Conservation (phyloP, 2,797 vertebrate species). For the Lepus oiostolus region DNA sequence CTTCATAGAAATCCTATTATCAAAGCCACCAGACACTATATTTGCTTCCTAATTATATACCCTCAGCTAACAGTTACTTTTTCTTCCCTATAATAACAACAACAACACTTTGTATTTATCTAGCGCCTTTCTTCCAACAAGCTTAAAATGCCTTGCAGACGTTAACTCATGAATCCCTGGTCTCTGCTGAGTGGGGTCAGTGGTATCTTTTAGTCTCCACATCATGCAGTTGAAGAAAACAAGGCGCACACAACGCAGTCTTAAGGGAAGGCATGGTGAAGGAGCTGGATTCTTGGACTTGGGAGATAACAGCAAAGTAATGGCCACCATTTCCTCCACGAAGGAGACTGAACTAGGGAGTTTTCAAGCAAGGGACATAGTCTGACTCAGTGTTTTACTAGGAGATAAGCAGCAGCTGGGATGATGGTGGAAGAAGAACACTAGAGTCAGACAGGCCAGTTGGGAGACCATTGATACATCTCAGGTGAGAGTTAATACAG, state of each 20-base stretch:
- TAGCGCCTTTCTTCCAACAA: slow-evolving; percentile 80
- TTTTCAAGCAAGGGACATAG: not conserved
- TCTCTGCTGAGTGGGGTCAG: not conserved
- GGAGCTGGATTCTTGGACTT: not conserved
- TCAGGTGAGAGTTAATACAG: not conserved
- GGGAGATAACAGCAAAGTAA: not conserved
- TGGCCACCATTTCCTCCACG: not conserved
- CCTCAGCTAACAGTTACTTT: slow-evolving; percentile 82
- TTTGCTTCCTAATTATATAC: slow-evolving; percentile 84
- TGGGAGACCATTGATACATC: not conserved
- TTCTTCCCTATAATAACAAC: slow-evolving; percentile 84
- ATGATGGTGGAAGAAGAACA: not conserved
- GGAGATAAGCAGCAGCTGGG: not conserved
- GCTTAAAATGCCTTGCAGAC: slow-evolving; percentile 78
- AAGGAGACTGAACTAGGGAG: not conserved
- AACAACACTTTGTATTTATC: slow-evolving; percentile 85
- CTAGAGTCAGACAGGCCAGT: not conserved
- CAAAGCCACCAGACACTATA: slow-evolving; percentile 83
- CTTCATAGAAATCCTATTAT: slow-evolving; percentile 82
- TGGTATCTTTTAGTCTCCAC: not conserved
- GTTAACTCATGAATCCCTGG: slow-evolving; percentile 78
- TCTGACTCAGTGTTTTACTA: not conserved
- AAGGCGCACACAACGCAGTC: not conserved
- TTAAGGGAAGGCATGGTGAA: not conserved
- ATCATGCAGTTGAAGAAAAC: not conserved